Evolutionary conservation across 1,140 invertebrate genomes (phyloP).

Genomic region (Cydia amplana): DNA sequence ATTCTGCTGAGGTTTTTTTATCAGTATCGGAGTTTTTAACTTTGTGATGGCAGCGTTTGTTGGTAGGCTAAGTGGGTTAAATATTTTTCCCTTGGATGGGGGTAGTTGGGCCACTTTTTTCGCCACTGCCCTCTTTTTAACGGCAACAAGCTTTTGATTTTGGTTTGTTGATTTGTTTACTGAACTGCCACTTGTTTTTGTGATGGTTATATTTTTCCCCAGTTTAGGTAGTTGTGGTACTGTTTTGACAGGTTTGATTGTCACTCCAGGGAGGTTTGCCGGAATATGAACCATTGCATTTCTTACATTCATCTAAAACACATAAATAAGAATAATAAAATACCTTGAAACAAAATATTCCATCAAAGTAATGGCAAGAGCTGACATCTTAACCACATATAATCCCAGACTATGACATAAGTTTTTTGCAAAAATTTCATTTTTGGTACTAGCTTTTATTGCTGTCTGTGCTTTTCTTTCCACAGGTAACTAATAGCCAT

Average conservation of each 20-base stretch:
- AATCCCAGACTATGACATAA: no score
- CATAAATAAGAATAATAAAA: slow-evolving; percentile 31
- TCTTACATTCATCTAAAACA: slow-evolving; percentile 58
- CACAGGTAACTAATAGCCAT: no score
- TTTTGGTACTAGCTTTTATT: no score
- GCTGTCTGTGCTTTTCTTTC: no score
- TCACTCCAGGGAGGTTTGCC: slow-evolving; percentile 50
- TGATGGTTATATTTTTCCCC: slow-evolving; percentile 39
- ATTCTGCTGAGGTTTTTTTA: not conserved
- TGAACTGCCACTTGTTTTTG: slow-evolving; percentile 39
- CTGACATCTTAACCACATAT: no score
- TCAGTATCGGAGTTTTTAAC: slow-evolving; percentile 37
- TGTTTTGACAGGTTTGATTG: slow-evolving; percentile 51
- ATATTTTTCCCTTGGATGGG: slow-evolving; percentile 24
- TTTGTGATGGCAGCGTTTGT: slow-evolving; percentile 27
- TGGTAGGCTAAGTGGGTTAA: slow-evolving; percentile 39
- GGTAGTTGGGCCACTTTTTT: slow-evolving; percentile 31
- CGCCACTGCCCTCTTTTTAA: slow-evolving; percentile 29
- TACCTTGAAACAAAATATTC: not conserved
- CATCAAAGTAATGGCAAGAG: no score
- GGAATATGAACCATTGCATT: slow-evolving; percentile 73
- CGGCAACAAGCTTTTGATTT: not conserved
- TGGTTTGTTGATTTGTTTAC: slow-evolving; percentile 31
- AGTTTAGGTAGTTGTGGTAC: slow-evolving; percentile 24
- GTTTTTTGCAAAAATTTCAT: no score